These are phyloP conservation scores for Xiphorhynchus elegans DNA, from an alignment of 2,113 vertebrate genomes.

Conservation along the genomic window DNA sequence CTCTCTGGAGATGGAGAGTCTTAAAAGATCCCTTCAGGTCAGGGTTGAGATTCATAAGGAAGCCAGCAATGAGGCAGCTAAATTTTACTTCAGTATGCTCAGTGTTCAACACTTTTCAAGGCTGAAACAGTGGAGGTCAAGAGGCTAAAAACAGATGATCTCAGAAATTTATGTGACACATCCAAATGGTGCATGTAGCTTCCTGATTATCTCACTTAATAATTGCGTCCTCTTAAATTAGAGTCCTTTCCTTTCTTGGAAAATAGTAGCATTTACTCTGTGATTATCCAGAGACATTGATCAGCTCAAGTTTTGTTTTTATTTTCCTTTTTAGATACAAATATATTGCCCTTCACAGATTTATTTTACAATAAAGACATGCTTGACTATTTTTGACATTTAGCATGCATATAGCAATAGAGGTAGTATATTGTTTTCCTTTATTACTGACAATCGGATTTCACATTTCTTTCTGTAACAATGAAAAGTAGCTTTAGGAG, in stretches of 20 bases:
- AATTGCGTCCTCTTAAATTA: neutral
- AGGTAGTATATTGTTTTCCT: neutral
- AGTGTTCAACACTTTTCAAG: neutral
- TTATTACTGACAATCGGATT: conserved; percentile 3
- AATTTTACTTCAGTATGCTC: neutral
- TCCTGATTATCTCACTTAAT: neutral
- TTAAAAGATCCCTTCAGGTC: conserved; percentile 49
- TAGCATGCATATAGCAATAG: neutral
- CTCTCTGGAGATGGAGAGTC: conserved; percentile 11
- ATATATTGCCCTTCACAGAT: neutral
- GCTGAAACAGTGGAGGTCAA: neutral
- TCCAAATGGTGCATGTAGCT: neutral
- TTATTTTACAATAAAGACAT: neutral
- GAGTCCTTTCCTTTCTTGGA: neutral
- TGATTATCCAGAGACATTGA: neutral
- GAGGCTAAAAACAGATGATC: neutral
- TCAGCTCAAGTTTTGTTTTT: neutral
- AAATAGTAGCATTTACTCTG: neutral
- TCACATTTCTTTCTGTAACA: neutral
- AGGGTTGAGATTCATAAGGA: conserved; percentile 31
- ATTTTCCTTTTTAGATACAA: neutral
- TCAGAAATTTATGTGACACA: neutral
- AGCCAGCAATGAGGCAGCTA: neutral
- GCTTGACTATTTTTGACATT: neutral
- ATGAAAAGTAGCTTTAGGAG: neutral